A percentile compares a stretch with the other conserved stretches of the same genome.
Evolutionary conservation across 2,888 invertebrate genomes (phyloP).

Genomic region (Lottia gigantea): DNA sequence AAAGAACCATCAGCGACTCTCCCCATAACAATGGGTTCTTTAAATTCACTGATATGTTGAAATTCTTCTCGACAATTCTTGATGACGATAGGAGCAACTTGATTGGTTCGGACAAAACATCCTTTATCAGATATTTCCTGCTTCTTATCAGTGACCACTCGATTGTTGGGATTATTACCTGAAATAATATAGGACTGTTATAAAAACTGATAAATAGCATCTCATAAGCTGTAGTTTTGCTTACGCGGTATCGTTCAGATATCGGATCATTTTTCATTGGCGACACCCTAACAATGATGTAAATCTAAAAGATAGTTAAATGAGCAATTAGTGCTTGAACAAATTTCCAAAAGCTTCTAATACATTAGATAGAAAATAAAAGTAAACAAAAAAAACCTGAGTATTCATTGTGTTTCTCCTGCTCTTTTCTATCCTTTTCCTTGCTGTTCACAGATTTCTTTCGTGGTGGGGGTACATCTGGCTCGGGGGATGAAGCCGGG

Average conservation of each 20-base stretch:
- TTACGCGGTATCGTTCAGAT: no score
- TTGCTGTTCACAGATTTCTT: background rate
- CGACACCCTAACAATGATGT: no score
- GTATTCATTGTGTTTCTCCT: no score
- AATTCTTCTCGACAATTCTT: slow-evolving; percentile 65
- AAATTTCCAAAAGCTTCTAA: no score
- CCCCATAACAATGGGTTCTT: slow-evolving; percentile 62
- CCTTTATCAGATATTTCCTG: slow-evolving; percentile 25
- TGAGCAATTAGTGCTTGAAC: no score
- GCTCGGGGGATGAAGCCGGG: slow-evolving; percentile 12
- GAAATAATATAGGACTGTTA: background rate
- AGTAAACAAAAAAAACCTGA: no score
- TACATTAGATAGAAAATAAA: no score
- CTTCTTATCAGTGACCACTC: slow-evolving; percentile 1
- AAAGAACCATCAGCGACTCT: slow-evolving; percentile 56
- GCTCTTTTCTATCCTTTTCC: background rate
- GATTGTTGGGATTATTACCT: slow-evolving; percentile 7
- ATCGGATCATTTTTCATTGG: no score
- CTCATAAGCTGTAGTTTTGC: no score
- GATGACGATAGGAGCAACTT: slow-evolving; percentile 65
- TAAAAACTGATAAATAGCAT: no score
- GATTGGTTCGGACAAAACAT: slow-evolving; percentile 55
- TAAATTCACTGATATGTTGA: slow-evolving; percentile 59
- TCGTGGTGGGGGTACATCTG: background rate
- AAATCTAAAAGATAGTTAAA: no score